Conservation (phyloP, 2,797 vertebrate genomes). For the Lateolabrax maculatus region DNA sequence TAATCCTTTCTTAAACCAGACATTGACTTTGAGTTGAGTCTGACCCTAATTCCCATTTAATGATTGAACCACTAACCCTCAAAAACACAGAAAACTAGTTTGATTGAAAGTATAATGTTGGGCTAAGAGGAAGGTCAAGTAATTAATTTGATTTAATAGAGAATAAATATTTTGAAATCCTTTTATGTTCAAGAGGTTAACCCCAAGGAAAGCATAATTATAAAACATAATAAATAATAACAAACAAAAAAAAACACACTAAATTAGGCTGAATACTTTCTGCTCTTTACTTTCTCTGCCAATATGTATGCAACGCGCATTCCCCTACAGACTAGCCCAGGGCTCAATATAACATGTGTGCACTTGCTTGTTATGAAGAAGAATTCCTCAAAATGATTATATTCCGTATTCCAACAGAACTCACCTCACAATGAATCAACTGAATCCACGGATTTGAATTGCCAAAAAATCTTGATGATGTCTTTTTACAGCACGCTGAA, state of each 20-base stretch:
- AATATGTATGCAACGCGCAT: neutral
- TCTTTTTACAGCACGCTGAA: neutral
- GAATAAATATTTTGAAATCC: neutral
- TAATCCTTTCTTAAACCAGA: constrained; percentile 1
- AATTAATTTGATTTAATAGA: neutral
- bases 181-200: constrained; percentile 16
- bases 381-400: neutral
- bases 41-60: constrained; percentile 33
- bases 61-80: neutral
- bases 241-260: too few relatives aligned
- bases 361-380: neutral
- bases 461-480: neutral
- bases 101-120: neutral
- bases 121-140: neutral
- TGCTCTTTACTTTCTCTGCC: neutral
- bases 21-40: constrained; percentile 1
- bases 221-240: too few relatives aligned
- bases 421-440: neutral
- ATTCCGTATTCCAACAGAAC: neutral
- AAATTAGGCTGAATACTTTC: neutral
- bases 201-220: too few relatives aligned
- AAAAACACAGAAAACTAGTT: neutral
- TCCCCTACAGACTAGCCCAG: neutral
- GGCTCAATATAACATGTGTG: neutral
- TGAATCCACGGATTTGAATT: neutral